Evolutionary conservation across 2,888 invertebrate genomes (phyloP).

Genomic region (Oligia strigilis): DNA sequence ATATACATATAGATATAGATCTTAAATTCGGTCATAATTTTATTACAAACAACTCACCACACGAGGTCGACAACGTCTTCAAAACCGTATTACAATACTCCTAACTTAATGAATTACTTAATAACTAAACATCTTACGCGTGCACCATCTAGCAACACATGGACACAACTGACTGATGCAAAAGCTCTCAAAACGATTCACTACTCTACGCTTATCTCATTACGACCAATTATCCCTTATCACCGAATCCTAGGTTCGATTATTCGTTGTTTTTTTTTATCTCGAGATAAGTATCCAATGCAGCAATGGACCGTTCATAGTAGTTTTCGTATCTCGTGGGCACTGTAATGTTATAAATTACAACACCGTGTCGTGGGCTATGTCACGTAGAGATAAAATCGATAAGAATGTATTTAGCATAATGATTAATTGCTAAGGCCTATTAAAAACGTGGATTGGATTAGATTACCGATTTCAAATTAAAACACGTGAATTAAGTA

Average conservation of each 20-base stretch:
- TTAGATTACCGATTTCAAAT: slow-evolving; percentile 14
- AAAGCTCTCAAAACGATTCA: slow-evolving; percentile 5
- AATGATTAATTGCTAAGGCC: slow-evolving; percentile 55
- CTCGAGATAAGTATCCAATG: slow-evolving; percentile 21
- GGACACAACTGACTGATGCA: slow-evolving; percentile 63
- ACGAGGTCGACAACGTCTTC: slow-evolving; percentile 28
- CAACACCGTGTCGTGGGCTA: slow-evolving; percentile 35
- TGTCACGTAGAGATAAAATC: slow-evolving; percentile 81
- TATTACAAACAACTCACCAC: slow-evolving; percentile 53
- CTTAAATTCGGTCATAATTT: neutral
- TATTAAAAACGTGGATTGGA: slow-evolving; percentile 45
- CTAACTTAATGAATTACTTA: slow-evolving; percentile 34
- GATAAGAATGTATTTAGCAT: slow-evolving; percentile 70
- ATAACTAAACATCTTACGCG: slow-evolving; percentile 43
- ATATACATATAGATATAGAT: no score
- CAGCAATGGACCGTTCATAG: slow-evolving; percentile 20
- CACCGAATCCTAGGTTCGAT: slow-evolving; percentile 32
- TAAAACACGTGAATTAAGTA: slow-evolving; percentile 27
- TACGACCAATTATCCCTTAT: slow-evolving; percentile 42
- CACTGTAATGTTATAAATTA: neutral
- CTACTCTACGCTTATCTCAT: slow-evolving; percentile 28
- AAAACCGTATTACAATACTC: slow-evolving; percentile 6
- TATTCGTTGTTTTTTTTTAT: slow-evolving; percentile 43
- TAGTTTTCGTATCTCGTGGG: slow-evolving; percentile 69
- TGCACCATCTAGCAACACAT: slow-evolving; percentile 41